Base-by-base conservation (phyloP, 2,113 vertebrate genomes). In the Osmerus eperlanus region DNA sequence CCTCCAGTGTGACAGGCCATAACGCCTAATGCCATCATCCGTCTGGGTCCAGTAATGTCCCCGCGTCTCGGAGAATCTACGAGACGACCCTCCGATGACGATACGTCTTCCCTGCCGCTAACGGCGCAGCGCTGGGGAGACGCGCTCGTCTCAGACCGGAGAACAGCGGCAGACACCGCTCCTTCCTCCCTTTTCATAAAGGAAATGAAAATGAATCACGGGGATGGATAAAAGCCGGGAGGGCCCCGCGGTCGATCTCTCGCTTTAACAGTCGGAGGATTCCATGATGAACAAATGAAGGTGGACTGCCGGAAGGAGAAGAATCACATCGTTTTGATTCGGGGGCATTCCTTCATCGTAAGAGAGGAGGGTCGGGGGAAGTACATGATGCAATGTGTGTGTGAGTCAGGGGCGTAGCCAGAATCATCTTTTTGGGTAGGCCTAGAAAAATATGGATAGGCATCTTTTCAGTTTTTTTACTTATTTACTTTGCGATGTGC, bases 131-230 rank as follows among this genome's bases (percentile, higher is more conserved):
- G 25, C 16, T 19, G 41, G 61, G 25, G 55, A 55, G 75, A 74
- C 73, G 32, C 25, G 69, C 77, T 73, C 52, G 78, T 84, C 83
- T 71, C 65, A 2, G 76, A 77, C 72, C 74, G 85, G 85, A 76
- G 80, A 84, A 88, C 80, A 73, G 80, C 72, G 19, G 15, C 16
- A 73, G 80, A 82, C 80, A 11, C 61, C 74, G 76, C 72, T 0
- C 56, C 79, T 84, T 65, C 29, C 36, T 69, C 81, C 78, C 58
- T 60, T 65, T 32, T 81, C 79, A 74, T 72, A 65, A 73, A 63
- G 80, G 79, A 78, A 87, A 88, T 86, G 86, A 85, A 85, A 89
- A 91, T 87, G 89, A 91, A 87, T 87, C 86, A 89, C 85, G 80
- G 73, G 77, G 74, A 81, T 81, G 91, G 89, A 90, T 91, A 88